Evolutionary conservation across 2,888 invertebrate species (phyloP).

Genomic region (Patella pellucida): DNA sequence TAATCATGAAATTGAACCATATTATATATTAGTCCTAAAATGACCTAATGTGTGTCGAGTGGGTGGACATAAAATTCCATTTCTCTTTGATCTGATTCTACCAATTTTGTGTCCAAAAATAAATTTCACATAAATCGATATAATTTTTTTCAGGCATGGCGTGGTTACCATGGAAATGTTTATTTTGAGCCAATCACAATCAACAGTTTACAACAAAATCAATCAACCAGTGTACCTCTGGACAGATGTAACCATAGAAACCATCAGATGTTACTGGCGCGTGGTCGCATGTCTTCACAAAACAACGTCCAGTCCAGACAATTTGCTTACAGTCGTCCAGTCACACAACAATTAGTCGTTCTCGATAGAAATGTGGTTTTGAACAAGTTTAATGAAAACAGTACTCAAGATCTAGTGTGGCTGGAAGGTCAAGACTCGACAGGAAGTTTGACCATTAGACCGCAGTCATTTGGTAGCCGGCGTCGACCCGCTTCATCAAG

Average conservation of each 20-base stretch:
- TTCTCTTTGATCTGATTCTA: no score
- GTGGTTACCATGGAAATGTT: conserved; percentile 68
- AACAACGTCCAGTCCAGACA: conserved; percentile 12
- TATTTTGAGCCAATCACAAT: conserved; percentile 68
- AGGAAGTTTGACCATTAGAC: conserved; percentile 55
- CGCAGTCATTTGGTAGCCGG: conserved; percentile 26
- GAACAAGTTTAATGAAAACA: conserved; percentile 43
- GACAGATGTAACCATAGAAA: neutral
- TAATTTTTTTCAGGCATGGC: conserved; percentile 64
- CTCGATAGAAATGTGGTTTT: conserved; percentile 55
- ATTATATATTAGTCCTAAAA: no score
- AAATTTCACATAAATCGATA: no score
- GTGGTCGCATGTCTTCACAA: neutral
- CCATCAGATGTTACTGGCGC: conserved; percentile 2
- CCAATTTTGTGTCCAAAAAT: no score
- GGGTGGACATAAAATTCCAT: no score
- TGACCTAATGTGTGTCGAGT: no score
- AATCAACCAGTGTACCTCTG: neutral
- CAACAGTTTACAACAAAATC: conserved; percentile 28
- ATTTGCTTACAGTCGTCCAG: conserved; percentile 24
- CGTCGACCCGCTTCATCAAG: conserved; percentile 26
- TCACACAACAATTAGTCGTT: conserved; percentile 45
- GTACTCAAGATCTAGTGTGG: conserved; percentile 53
- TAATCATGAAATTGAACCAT: no score
- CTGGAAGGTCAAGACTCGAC: conserved; percentile 56